Base-by-base conservation (phyloP, 2,797 vertebrate genomes). In the Epinephelus malabaricus region DNA sequence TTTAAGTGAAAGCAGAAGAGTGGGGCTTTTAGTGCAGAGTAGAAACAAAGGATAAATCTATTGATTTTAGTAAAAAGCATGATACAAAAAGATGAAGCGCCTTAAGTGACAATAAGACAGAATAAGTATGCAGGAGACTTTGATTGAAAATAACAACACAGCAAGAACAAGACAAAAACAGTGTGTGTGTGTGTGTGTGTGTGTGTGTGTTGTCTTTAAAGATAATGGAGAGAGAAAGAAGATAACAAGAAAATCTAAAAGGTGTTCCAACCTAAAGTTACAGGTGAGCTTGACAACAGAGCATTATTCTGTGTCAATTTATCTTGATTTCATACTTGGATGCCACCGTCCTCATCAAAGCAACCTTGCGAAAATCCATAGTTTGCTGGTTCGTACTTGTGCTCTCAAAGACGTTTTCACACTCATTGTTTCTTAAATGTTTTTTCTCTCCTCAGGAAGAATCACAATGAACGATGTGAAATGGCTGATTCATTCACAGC, bases 311-410 rank as follows among this genome's bases (percentile, higher is more conserved):
- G 11, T 55, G 10, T 13, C 15, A 38, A 0, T 47, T 55, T 10
- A 45, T 61, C 17, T 23, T 17, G 4, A 83, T 78, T 72, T 54
- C 5, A 69, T 25, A 45, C 58, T 72, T 53, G 23, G 30, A n/a
- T 65, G 58, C n/a, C 2, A 23, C 3, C 6, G 15, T 21, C 6
- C 27, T 63, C 25, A 58, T 45, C 43, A 25, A 66, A 70, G 21
- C 30, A 45, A 63, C 5, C 3, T 8, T 65, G 13, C 27, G 34
- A 62, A 69, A 73, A 78, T 13, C 45, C 43, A 38, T 5, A 25
- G 9, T 14, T 56, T 2, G 2, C 7, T 17, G 45, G n/a, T 63
- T 10, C 12, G 45, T 38, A 5, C 30, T 46, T 59, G 7, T 9
- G 1, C 7, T 19, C n/a, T 47, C 14, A 34, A 30, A 56, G 21